A percentile compares a stretch with the other conserved stretches of the same genome.
These are phyloP conservation scores for Drosophila merina DNA, from an alignment of 2,888 invertebrate genomes.

Conservation along the genomic window DNA sequence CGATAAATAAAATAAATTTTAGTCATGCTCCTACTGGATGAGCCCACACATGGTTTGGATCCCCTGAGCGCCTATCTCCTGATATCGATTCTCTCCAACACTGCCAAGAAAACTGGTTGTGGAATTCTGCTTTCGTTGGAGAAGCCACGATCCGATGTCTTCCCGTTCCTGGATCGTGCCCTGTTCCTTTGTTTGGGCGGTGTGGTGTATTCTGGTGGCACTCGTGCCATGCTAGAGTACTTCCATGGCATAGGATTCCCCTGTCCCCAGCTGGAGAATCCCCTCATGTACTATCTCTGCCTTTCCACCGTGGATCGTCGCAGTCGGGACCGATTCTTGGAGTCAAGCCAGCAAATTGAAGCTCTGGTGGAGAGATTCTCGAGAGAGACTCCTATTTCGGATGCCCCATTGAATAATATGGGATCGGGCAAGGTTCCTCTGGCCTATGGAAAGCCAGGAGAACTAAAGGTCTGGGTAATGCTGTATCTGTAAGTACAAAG, in stretches of 20 bases:
- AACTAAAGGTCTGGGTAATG: slow-evolving; percentile 88
- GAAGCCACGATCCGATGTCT: slow-evolving; percentile 96
- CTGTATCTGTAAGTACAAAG: slow-evolving; percentile 86
- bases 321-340: slow-evolving; percentile 95
- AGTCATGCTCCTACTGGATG: slow-evolving; percentile 95
- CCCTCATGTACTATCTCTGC: slow-evolving; percentile 96
- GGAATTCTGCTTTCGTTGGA: slow-evolving; percentile 96
- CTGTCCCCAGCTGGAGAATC: slow-evolving; percentile 98
- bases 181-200: slow-evolving; percentile 95
- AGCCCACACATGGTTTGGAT: slow-evolving; percentile 97
- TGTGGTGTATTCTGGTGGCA: slow-evolving; percentile 95
- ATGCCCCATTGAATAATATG: slow-evolving; percentile 86
- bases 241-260: slow-evolving; percentile 98
- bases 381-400: slow-evolving; percentile 90
- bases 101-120: slow-evolving; percentile 94
- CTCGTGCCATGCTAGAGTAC: slow-evolving; percentile 96
- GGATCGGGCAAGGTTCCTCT: slow-evolving; percentile 89
- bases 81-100: slow-evolving; percentile 95
- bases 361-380: slow-evolving; percentile 96
- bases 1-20: slow-evolving; percentile 16
- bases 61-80: slow-evolving; percentile 97
- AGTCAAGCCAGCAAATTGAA: slow-evolving; percentile 96
- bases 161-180: slow-evolving; percentile 96
- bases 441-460: slow-evolving; percentile 90
- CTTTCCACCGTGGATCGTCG: slow-evolving; percentile 87